Evolutionary conservation across 2,888 invertebrate genomes (phyloP).

Genomic region (Cephalotes varians): DNA sequence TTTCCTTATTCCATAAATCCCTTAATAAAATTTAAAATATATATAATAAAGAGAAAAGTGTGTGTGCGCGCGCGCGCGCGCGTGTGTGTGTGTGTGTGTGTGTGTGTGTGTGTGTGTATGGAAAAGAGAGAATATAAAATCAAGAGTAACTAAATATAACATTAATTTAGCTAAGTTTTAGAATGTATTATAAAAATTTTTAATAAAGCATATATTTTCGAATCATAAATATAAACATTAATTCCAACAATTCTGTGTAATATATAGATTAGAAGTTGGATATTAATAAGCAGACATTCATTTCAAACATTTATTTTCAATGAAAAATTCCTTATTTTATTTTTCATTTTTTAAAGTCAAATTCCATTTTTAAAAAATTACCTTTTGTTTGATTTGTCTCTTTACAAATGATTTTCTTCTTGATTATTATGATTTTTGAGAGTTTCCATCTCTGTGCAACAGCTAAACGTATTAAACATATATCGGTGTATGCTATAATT

Average conservation of each 20-base stretch:
- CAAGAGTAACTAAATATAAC: background rate
- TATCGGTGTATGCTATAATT: background rate
- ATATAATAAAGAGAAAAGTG: too few relatives aligned
- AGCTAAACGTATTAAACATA: background rate
- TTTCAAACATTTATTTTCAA: background rate
- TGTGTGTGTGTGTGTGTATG: too few relatives aligned
- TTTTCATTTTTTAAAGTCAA: background rate
- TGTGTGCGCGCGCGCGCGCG: too few relatives aligned
- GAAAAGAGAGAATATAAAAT: background rate
- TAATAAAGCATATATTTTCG: background rate
- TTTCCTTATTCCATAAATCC: conserved; percentile 6
- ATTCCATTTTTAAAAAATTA: background rate
- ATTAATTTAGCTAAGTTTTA: conserved; percentile 15
- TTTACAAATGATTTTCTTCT: background rate
- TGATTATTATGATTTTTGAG: background rate
- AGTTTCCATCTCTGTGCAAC: background rate
- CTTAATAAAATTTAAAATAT: conserved; percentile 26
- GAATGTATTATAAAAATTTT: background rate
- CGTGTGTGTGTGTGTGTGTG: too few relatives aligned
- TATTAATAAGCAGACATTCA: background rate
- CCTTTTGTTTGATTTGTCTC: background rate
- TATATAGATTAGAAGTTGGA: conserved; percentile 6
- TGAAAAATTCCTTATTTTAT: background rate
- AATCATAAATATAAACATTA: background rate
- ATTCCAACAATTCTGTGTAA: background rate